These are phyloP conservation scores for Drosophila eugracilis DNA, from an alignment of 1,140 invertebrate species.

Conservation along the genomic window DNA sequence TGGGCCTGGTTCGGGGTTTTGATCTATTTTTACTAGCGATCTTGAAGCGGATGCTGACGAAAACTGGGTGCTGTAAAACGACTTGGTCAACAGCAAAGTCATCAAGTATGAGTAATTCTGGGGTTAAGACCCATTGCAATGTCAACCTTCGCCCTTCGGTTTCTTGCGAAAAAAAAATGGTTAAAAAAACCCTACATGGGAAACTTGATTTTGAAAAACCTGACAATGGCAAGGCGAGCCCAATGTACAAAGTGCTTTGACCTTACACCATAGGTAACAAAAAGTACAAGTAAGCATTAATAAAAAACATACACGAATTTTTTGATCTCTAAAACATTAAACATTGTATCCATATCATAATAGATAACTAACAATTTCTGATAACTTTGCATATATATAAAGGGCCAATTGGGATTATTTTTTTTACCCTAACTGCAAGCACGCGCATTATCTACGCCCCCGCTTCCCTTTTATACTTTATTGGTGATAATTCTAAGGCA, in stretches of 20 bases:
- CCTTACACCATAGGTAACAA: conserved; percentile 53
- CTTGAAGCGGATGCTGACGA: conserved; percentile 13
- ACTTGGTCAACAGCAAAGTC: neutral
- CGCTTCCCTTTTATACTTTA: neutral
- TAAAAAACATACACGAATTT: neutral
- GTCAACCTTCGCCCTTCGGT: conserved; percentile 36
- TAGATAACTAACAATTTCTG: too few species aligned
- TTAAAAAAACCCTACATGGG: conserved; percentile 8
- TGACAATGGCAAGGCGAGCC: conserved; percentile 57
- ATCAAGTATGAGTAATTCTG: conserved; percentile 11
- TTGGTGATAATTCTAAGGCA: neutral
- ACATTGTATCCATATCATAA: too few species aligned
- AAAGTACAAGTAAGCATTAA: conserved; percentile 38
- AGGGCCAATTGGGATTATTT: too few species aligned
- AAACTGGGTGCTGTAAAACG: conserved; percentile 16
- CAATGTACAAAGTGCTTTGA: conserved; percentile 70
- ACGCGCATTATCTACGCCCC: neutral
- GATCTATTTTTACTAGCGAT: conserved; percentile 36
- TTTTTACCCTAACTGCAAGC: neutral
- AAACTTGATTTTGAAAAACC: conserved; percentile 37
- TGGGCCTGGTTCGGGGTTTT: conserved; percentile 16
- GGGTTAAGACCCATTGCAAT: conserved; percentile 39
- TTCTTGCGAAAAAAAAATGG: conserved; percentile 17
- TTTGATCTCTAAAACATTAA: neutral
- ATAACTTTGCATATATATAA: too few species aligned